These are phyloP conservation scores for Caenorhabditis imperialis DNA, from an alignment of 2,888 invertebrate genomes.

Conservation along the genomic window DNA sequence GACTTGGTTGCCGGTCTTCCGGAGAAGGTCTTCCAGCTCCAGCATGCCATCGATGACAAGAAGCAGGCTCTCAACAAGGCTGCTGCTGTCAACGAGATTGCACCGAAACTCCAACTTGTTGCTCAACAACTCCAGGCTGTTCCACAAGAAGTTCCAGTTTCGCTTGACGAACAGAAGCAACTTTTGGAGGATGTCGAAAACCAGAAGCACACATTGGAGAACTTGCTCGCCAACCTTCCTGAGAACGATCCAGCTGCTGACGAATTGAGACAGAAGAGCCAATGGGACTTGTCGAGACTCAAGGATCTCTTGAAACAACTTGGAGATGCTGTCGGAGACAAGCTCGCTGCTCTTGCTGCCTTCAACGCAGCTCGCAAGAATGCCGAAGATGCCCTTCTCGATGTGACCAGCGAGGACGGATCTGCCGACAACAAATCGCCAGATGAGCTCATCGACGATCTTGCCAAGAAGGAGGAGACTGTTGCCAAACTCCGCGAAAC, in stretches of 20 bases:
- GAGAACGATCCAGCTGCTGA: conserved; percentile 56
- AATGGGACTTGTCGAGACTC: conserved; percentile 63
- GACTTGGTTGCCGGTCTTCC: no score
- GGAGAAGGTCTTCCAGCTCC: no score
- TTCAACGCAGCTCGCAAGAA: conserved; percentile 65
- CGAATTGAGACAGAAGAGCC: conserved; percentile 60
- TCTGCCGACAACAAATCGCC: conserved; percentile 33
- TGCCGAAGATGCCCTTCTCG: conserved; percentile 60
- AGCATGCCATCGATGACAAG: no score
- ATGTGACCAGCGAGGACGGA: conserved; percentile 51
- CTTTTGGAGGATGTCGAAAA: conserved; percentile 59
- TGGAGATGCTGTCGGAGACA: conserved; percentile 63
- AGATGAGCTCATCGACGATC: conserved; percentile 50
- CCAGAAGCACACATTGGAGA: conserved; percentile 57
- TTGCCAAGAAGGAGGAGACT: no score
- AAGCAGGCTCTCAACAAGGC: conserved; percentile 33
- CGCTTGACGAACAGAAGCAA: conserved; percentile 59
- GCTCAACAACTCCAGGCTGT: conserved; percentile 55
- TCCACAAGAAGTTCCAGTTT: conserved; percentile 46
- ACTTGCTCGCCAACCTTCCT: conserved; percentile 56
- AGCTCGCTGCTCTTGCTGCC: conserved; percentile 64
- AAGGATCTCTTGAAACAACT: conserved; percentile 62
- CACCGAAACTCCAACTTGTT: conserved; percentile 58
- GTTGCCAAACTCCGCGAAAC: no score
- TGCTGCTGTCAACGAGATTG: conserved; percentile 54